Evolutionary conservation across 2,888 invertebrate species (phyloP).

Genomic region (Mylabris sibirica): DNA sequence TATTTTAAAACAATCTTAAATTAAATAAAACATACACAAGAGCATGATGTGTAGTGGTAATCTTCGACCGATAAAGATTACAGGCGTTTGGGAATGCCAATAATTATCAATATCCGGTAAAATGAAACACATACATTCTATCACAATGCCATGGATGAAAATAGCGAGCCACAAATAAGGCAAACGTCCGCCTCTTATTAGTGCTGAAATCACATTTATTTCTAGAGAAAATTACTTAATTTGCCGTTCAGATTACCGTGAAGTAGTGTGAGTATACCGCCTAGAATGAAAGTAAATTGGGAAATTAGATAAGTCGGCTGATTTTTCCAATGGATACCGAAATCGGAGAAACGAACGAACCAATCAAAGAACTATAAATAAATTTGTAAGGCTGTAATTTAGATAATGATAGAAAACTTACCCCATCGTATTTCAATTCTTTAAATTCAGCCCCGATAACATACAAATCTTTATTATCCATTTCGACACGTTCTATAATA

Average conservation of each 20-base stretch:
- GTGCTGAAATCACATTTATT: constrained; percentile 63
- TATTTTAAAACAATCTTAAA: neutral
- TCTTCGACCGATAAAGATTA: constrained; percentile 75
- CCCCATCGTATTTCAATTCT: constrained; percentile 54
- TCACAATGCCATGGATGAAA: constrained; percentile 75
- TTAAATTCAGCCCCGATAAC: constrained; percentile 51
- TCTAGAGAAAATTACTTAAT: neutral
- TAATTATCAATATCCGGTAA: constrained; percentile 81
- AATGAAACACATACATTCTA: constrained; percentile 75
- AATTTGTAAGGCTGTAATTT: neutral
- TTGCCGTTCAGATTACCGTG: constrained; percentile 66
- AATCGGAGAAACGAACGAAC: constrained; percentile 67
- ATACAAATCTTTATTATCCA: constrained; percentile 49
- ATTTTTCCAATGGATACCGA: constrained; percentile 67
- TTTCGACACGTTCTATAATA: constrained; percentile 20
- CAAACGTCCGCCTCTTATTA: constrained; percentile 75
- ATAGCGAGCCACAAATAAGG: constrained; percentile 78
- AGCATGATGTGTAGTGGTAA: constrained; percentile 77
- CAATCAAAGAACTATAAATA: constrained; percentile 67
- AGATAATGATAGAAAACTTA: constrained; percentile 39
- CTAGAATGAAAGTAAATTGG: constrained; percentile 68
- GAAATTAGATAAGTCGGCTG: constrained; percentile 73
- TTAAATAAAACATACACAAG: constrained; percentile 67
- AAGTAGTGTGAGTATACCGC: constrained; percentile 70
- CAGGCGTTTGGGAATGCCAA: constrained; percentile 82